These are phyloP conservation scores for Drosophila kikkawai DNA, from an alignment of 1,140 invertebrate genomes.

Conservation along the genomic window DNA sequence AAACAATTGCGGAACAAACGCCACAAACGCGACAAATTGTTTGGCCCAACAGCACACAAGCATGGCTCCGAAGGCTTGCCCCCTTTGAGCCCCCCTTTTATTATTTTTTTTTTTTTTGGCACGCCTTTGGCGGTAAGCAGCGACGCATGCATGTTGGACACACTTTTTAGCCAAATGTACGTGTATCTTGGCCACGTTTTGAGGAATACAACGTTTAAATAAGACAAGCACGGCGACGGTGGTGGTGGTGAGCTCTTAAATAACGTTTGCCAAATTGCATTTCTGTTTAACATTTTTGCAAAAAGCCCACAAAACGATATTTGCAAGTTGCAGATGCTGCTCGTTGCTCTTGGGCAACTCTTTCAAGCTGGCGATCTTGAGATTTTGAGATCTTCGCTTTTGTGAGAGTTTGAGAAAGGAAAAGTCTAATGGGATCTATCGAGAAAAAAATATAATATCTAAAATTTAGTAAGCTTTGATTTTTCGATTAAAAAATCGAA, in stretches of 20 bases:
- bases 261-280: constrained; percentile 50
- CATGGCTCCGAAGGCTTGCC: constrained; percentile 7
- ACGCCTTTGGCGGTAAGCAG: neutral
- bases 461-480: too few species aligned
- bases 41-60: constrained; percentile 30
- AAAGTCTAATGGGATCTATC: too few species aligned
- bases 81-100: neutral
- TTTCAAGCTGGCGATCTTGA: neutral
- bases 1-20: constrained; percentile 74
- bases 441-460: too few species aligned
- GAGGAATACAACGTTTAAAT: constrained; percentile 23
- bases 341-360: constrained; percentile 23
- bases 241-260: constrained; percentile 39
- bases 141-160: constrained; percentile 23
- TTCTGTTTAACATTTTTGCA: constrained; percentile 44
- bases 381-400: neutral
- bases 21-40: constrained; percentile 55
- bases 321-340: constrained; percentile 15
- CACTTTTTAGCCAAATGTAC: constrained; percentile 12
- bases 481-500: too few species aligned
- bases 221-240: constrained; percentile 24
- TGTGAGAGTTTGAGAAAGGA: neutral
- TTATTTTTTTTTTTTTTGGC: neutral
- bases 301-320: constrained; percentile 12
- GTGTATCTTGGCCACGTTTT: constrained; percentile 35